Evolutionary conservation across 2,888 invertebrate species (phyloP).

Genomic region (Tupiocoris notatus): DNA sequence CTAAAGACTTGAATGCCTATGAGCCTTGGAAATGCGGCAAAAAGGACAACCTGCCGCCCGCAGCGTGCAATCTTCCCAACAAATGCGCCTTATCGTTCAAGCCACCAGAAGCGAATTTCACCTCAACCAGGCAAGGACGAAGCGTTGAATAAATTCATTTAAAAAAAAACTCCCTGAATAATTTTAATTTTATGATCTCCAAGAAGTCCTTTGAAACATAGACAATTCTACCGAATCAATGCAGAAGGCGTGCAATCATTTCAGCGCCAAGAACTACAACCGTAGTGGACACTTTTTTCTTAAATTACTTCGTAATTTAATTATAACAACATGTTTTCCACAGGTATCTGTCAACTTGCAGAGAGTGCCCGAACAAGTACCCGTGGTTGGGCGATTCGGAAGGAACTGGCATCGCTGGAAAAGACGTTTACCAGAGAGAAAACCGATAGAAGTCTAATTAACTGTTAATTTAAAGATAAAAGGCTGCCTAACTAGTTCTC

Average conservation of each 20-base stretch:
- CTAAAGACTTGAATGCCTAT: conserved; percentile 66
- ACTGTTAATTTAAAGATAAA: too few relatives aligned
- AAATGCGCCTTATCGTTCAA: conserved; percentile 82
- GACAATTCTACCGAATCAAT: too few relatives aligned
- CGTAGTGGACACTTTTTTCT: too few relatives aligned
- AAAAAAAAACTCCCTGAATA: too few relatives aligned
- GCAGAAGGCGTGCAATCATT: too few relatives aligned
- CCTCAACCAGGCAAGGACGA: conserved; percentile 63
- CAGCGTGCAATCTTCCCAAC: conserved; percentile 76
- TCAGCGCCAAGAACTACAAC: too few relatives aligned
- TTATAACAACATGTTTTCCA: too few relatives aligned
- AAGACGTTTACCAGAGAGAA: conserved; percentile 78
- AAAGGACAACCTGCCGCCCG: conserved; percentile 66
- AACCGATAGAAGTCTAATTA: conserved; percentile 53
- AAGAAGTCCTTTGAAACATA: too few relatives aligned
- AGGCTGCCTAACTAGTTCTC: too few relatives aligned
- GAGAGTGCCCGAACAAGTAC: conserved; percentile 78
- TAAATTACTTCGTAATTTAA: too few relatives aligned
- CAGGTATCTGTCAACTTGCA: conserved; percentile 83
- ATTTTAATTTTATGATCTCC: too few relatives aligned
- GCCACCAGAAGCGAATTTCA: conserved; percentile 71
- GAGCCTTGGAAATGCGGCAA: conserved; percentile 81
- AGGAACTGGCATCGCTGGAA: conserved; percentile 75
- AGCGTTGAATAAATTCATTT: too few relatives aligned
- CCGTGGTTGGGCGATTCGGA: conserved; percentile 88